Percentiles rank a stretch among this genome's conserved stretches.
phyloP scores from a whole-genome alignment of 2,113 vertebrate genomes.

The Gorsachius goisagi region DNA sequence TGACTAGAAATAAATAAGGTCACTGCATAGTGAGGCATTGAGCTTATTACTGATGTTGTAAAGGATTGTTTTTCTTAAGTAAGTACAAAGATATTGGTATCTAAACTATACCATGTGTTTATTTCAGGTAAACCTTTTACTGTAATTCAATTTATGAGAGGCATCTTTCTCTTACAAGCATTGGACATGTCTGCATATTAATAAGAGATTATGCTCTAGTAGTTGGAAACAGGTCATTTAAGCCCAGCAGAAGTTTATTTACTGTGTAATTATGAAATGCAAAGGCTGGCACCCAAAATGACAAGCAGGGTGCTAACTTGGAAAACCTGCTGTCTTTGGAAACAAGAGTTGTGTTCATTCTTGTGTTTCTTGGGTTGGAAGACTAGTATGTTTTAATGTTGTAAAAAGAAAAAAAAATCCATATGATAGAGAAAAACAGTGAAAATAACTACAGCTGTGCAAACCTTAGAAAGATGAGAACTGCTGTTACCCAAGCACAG shows the following conservation, averaged over 20 bases:
- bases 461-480: neutral
- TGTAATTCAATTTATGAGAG: slow-evolving; percentile 18
- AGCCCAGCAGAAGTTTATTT: neutral
- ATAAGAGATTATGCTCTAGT: neutral
- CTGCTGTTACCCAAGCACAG: neutral
- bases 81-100: neutral
- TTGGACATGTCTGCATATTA: neutral
- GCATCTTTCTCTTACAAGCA: neutral
- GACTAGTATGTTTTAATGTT: neutral
- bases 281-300: neutral
- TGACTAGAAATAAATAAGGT: slow-evolving; percentile 18
- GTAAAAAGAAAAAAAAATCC: neutral
- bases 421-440: neutral
- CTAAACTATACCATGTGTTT: neutral
- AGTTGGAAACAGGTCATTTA: neutral
- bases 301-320: neutral
- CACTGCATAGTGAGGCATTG: neutral
- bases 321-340: neutral
- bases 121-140: neutral
- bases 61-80: neutral
- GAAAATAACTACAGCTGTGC: neutral
- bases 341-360: neutral
- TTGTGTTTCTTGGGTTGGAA: neutral
- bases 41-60: neutral
- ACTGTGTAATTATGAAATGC: neutral